These are phyloP conservation scores for Neodontobutis hainanensis DNA, from an alignment of 2,113 vertebrate genomes.

Conservation along the genomic window DNA sequence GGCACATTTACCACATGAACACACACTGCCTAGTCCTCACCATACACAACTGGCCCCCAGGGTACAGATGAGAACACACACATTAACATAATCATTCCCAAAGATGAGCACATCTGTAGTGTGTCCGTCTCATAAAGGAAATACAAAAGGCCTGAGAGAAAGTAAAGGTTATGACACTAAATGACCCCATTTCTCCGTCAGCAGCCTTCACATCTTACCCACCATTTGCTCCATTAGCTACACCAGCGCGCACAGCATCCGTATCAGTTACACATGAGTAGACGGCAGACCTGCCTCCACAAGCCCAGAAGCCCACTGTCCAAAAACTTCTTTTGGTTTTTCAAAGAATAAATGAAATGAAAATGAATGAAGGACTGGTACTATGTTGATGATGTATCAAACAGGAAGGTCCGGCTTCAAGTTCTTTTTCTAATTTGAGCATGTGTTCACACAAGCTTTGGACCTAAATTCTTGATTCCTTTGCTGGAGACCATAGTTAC, in stretches of 20 bases:
- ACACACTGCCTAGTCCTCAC: slow-evolving; percentile 12
- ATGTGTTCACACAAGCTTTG: no score
- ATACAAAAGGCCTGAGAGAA: slow-evolving; percentile 41
- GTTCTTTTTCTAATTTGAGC: no score
- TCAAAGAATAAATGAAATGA: no score
- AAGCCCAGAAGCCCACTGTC: slow-evolving; percentile 8
- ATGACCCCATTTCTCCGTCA: slow-evolving; percentile 55
- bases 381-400: no score
- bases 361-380: no score
- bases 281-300: slow-evolving; percentile 32
- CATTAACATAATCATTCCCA: slow-evolving; percentile 43
- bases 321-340: background rate
- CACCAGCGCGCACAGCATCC: slow-evolving; percentile 53
- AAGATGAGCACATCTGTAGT: slow-evolving; percentile 45
- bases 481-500: no score
- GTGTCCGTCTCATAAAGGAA: slow-evolving; percentile 41
- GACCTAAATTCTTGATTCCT: no score
- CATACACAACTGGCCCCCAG: slow-evolving; percentile 8
- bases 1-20: slow-evolving; percentile 17
- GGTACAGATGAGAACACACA: slow-evolving; percentile 33
- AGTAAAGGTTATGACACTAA: slow-evolving; percentile 41
- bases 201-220: slow-evolving; percentile 46
- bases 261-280: slow-evolving; percentile 54
- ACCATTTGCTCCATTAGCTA: slow-evolving; percentile 68
- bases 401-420: no score